Base-by-base conservation (phyloP, 1,140 invertebrate species). In the Drosophila truncata region DNA sequence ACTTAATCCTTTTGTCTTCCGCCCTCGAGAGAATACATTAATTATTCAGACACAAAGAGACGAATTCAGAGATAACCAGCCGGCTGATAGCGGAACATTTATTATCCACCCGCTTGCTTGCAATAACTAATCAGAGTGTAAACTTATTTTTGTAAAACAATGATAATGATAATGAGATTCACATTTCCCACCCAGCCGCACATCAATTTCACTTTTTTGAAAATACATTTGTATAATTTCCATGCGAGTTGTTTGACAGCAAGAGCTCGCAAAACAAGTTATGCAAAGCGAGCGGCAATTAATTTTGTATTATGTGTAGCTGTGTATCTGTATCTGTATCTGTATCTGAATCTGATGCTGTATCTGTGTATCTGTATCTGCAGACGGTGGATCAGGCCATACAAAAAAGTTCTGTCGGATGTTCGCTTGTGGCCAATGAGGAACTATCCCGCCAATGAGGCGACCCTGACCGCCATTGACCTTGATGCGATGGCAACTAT, bases 301-400 rank as follows among this genome's bases (percentile, higher is more conserved):
- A 65, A 76, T 66, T 66, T 39, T 29, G 46, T 47, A 76, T 73
- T 73, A 73, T 73, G 69, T 59, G 16, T 49, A 3, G 11, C 25
- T 59, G 27, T 59, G 27, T 69, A 20, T 47, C 47, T 31, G 27
- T 54, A 52, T 31, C 49, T 33, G n/a, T 18, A 33, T 33, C n/a
- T 52, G 50, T 52, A 16, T 54, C 27, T 44, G 35, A 20, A 14
- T n/a, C 50, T 52, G 50, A 20, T 14, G 18, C 11, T 31, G 27
- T 33, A 31, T 31, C 27, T 31, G n/a, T 61, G 37, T 67, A 60
- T 20, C 33, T 72, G 41, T 70, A 29, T 72, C 54, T 72, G 69
- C 52, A 72, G 41, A 69, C 41, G 18, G 47, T 58, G 52, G 61
- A 66, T 76, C 72, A 76, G 73, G 72, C 73, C 31, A 76, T 66